These are phyloP conservation scores for Cotesia typhae DNA, from an alignment of 1,140 invertebrate species.

Conservation along the genomic window DNA sequence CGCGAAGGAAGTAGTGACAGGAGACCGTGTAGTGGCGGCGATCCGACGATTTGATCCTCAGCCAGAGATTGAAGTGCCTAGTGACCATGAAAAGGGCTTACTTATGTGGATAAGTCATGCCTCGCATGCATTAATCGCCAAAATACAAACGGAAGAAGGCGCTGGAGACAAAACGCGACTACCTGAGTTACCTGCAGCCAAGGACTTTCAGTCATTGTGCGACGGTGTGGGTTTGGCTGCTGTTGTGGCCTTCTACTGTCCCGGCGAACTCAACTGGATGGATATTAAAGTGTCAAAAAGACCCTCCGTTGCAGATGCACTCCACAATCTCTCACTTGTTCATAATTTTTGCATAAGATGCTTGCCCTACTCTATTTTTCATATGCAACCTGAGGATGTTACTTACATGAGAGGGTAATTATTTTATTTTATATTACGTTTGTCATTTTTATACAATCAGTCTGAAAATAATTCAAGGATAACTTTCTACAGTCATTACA, in stretches of 20 bases:
- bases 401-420: conserved; percentile 91
- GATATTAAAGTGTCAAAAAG: conserved; percentile 77
- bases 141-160: conserved; percentile 64
- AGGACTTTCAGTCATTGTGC: conserved; percentile 73
- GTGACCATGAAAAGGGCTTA: conserved; percentile 85
- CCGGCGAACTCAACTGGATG: conserved; percentile 82
- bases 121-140: conserved; percentile 77
- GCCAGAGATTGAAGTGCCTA: conserved; percentile 64
- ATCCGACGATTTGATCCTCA: conserved; percentile 75
- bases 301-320: conserved; percentile 84
- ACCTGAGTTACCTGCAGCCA: conserved; percentile 63
- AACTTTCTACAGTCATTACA: too few species aligned
- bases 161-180: conserved; percentile 60
- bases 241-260: conserved; percentile 93
- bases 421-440: not conserved
- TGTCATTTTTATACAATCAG: conserved; percentile 6
- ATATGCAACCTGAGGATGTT: conserved; percentile 95
- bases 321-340: conserved; percentile 92
- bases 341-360: conserved; percentile 85
- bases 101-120: conserved; percentile 92
- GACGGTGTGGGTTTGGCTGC: conserved; percentile 91
- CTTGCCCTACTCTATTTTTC: conserved; percentile 90
- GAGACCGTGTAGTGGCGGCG: conserved; percentile 86
- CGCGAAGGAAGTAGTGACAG: conserved; percentile 90
- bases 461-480: not conserved